Base-by-base conservation (phyloP, 2,797 vertebrate genomes). In the Sebastes variabilis region DNA sequence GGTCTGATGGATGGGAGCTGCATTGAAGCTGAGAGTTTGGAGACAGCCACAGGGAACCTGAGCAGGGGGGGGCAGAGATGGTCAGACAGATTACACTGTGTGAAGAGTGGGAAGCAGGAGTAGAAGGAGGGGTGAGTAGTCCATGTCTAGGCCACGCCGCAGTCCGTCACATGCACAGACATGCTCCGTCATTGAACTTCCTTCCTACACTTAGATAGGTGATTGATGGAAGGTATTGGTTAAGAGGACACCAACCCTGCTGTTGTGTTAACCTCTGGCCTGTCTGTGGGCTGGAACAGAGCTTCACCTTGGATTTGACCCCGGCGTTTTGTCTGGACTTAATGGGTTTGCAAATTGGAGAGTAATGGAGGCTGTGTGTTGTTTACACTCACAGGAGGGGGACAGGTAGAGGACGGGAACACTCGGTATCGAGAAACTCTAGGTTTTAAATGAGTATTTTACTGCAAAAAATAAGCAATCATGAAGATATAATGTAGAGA, bases 261-360 rank as follows among this genome's bases (percentile, higher is more conserved):
- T 85, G 84, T 81, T 82, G 36, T 66, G 30, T 75, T 92, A 81
- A 91, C 87, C 85, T 85, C 58, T 80, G 79, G 22, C 80, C 80
- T 75, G 72, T 71, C 76, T 77, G 36, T 59, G 36, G 2, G 11
- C 34, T 32, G 11, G 22, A 75, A 6, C 55, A 58, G 36, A 46
- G 72, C 82, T 72, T 91, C 81, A 87, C 89, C 88, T 89, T 93
- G 92, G 84, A 80, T 82, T 77, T 92, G 83, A 92, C 88, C 84
- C 66, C 36, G 18, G 62, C 60, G 74, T 85, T 81, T 85, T 82
- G 80, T 89, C 79, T 82, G 80, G 66, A 46, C 66, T 72, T 77
- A 81, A 86, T 86, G 64, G 66, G 38, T 83, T 75, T 38, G 36
- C 9, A 80, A 29, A 72, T 54, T 36, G 10, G 32, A 6, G 70